Base-by-base conservation (phyloP, 2,797 vertebrate genomes). In the Onychomys leucogaster region DNA sequence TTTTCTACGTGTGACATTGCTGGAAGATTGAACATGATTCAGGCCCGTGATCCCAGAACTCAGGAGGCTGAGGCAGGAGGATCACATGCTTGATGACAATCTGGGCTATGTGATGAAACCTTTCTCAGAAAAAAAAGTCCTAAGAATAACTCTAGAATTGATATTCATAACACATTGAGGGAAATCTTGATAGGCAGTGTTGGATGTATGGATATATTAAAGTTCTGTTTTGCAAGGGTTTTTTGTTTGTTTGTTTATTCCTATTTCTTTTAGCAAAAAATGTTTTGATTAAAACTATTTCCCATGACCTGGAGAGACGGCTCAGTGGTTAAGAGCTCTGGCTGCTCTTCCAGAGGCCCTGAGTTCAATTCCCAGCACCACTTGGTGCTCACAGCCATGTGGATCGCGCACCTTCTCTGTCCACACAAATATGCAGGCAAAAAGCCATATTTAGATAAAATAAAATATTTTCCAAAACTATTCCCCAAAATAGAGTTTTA, bases 261-360 rank as follows among this genome's bases (percentile, higher is more conserved):
- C 25, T 88, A 6, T 91, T 94, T 92, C 89, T 94, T 92, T 88
- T 16, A 77, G 61, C 41, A 75, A 34, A 83, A 52, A 89, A 82
- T 77, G 34, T 87, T 94, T 94, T 46, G 8, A 6, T 93, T 83
- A 81, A 95, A 96, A 88, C 37, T 90, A 23, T 82, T 84, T 94
- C 43, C 57, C 65, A 7, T 23, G 59, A 14, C 37, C 59, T 63
- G 27, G 37, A 83, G 59, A 63, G 16, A 43, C 6, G 59, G 27
- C n/a, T 71, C 34, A 71, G 32, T n/a, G 21, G 12, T 27, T 75
- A 75, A 43, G 25, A 75, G 41, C 6, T 13, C 41, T 75, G 13
- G 2, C 7, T 13, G 73, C 41, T 75, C 73, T 75, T 85, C 29
- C 43, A 85, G 11, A n/a, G 12, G 83, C 16, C 43, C 43, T 34